Evolutionary conservation across 2,888 invertebrate genomes (phyloP).

Genomic region (Megalurothrips usitatus): DNA sequence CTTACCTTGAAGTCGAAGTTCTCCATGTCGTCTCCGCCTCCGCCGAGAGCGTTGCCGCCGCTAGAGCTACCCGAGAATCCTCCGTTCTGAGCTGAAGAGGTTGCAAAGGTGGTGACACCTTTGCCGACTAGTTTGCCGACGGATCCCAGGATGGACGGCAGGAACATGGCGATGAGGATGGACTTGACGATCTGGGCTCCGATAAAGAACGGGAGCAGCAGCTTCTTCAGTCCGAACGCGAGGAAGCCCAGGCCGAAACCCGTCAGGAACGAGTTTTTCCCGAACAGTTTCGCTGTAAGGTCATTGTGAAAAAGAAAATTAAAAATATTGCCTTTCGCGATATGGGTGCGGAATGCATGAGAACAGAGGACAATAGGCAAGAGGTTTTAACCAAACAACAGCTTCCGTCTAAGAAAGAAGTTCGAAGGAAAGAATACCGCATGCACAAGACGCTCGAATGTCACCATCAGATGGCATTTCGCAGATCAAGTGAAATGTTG

Average conservation of each 20-base stretch:
- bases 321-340: background rate
- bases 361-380: background rate
- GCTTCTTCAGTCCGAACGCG: conserved; percentile 75
- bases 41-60: conserved; percentile 44
- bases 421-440: background rate
- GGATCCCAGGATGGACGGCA: conserved; percentile 77
- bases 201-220: conserved; percentile 74
- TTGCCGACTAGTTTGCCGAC: conserved; percentile 79
- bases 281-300: conserved; percentile 44
- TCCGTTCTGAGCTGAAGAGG: conserved; percentile 56
- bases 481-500: conserved; percentile 28
- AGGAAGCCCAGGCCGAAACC: conserved; percentile 64
- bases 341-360: background rate
- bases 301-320: conserved; percentile 36
- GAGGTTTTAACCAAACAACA: background rate
- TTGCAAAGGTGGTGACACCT: conserved; percentile 56
- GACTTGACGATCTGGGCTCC: conserved; percentile 80
- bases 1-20: conserved; percentile 74
- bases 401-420: background rate
- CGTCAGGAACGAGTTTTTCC: conserved; percentile 59
- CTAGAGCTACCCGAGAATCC: conserved; percentile 45
- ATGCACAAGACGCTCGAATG: background rate
- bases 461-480: background rate
- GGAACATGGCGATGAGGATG: conserved; percentile 74
- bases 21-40: conserved; percentile 50